Conservation (phyloP, 2,113 vertebrate species). For the Desmodus rotundus region DNA sequence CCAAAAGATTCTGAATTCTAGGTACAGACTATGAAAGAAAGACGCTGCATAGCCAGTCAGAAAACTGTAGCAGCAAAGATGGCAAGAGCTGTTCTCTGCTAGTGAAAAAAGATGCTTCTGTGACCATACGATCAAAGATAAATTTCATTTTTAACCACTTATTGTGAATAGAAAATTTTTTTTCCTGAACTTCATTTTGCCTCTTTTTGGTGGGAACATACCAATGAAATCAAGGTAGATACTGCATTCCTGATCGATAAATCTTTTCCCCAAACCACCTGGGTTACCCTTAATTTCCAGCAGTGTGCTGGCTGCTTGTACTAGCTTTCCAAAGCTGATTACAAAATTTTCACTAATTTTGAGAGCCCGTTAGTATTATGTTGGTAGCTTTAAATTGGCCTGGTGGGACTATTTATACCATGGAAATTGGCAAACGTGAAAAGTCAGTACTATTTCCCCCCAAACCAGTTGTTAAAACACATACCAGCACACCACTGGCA, state of each 20-base stretch:
- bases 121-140: neutral
- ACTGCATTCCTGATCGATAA: neutral
- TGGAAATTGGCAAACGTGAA: neutral
- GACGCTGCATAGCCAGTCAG: neutral
- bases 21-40: neutral
- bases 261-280: neutral
- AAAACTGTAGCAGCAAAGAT: neutral
- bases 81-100: neutral
- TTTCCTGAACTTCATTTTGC: neutral
- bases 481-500: neutral
- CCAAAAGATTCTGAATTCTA: conserved; percentile 17
- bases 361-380: neutral
- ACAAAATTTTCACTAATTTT: neutral
- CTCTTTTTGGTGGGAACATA: neutral
- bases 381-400: neutral
- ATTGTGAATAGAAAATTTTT: neutral
- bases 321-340: neutral
- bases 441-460: neutral
- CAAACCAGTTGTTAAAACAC: neutral
- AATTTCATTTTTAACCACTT: neutral
- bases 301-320: neutral
- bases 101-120: neutral
- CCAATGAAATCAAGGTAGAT: neutral
- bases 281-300: no score
- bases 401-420: neutral